Evolutionary conservation across 2,113 vertebrate species (phyloP).

Genomic region (Globicephala melas): DNA sequence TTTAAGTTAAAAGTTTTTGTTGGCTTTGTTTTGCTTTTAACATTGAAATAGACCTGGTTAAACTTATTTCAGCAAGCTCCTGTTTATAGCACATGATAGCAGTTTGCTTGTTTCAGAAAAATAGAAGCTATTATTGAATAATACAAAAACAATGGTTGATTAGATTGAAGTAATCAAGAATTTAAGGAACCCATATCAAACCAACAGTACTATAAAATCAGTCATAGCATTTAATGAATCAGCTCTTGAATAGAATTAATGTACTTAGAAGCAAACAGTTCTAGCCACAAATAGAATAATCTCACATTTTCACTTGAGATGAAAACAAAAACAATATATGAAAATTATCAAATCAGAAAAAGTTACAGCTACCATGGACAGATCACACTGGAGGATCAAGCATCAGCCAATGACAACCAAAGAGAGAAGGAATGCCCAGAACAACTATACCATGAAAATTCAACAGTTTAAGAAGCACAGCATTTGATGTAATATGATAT

Average conservation of each 20-base stretch:
- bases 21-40: conserved; percentile 13
- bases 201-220: neutral
- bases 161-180: conserved; percentile 18
- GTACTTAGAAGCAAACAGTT: neutral
- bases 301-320: neutral
- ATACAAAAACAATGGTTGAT: neutral
- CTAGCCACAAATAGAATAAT: neutral
- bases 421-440: neutral
- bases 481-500: neutral
- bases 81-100: neutral
- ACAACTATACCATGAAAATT: neutral
- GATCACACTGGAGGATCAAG: neutral
- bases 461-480: neutral
- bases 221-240: neutral
- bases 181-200: neutral
- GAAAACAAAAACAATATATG: neutral
- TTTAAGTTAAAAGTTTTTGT: neutral
- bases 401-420: neutral
- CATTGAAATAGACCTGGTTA: neutral
- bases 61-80: neutral
- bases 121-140: neutral
- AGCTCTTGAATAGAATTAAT: neutral
- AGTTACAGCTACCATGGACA: neutral
- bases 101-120: neutral
- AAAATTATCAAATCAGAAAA: neutral